phyloP scores from a whole-genome alignment of 2,888 invertebrate genomes.

The Ashinkailepas kermadecensis region DNA sequence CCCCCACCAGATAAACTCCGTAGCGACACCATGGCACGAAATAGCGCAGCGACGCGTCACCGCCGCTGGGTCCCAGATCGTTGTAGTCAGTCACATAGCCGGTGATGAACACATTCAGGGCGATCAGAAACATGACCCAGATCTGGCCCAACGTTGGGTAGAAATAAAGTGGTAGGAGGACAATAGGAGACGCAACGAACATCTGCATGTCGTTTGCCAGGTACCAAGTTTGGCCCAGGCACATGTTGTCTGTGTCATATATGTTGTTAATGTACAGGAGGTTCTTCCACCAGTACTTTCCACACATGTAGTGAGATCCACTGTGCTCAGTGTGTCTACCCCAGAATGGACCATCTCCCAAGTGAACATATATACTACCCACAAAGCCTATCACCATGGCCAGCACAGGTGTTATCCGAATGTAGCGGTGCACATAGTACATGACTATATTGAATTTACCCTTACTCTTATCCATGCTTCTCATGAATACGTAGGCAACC shows the following conservation, averaged over 20 bases:
- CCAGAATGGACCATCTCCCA: conserved; percentile 20
- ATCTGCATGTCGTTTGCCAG: conserved; percentile 29
- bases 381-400: conserved; percentile 23
- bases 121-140: conserved; percentile 7
- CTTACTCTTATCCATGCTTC: not conserved
- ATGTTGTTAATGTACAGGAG: conserved; percentile 27
- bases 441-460: conserved; percentile 5
- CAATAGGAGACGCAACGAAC: conserved; percentile 25
- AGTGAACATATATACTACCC: not conserved
- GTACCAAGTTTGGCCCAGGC: conserved; percentile 30
- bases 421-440: conserved; percentile 26
- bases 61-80: not conserved
- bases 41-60: not conserved
- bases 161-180: not conserved
- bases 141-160: conserved; percentile 21
- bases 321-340: not conserved
- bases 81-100: conserved; percentile 12
- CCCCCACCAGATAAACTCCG: conserved; percentile 24
- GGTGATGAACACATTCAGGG: not conserved
- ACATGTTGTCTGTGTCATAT: not conserved
- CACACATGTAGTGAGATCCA: not conserved
- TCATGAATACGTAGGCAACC: not conserved
- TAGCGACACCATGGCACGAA: conserved; percentile 24
- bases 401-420: conserved; percentile 24
- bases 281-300: conserved; percentile 24